A percentile compares a stretch with the other conserved stretches of the same genome.
Conservation (phyloP, 2,888 invertebrate species). For the Koerneria pararmatus region DNA sequence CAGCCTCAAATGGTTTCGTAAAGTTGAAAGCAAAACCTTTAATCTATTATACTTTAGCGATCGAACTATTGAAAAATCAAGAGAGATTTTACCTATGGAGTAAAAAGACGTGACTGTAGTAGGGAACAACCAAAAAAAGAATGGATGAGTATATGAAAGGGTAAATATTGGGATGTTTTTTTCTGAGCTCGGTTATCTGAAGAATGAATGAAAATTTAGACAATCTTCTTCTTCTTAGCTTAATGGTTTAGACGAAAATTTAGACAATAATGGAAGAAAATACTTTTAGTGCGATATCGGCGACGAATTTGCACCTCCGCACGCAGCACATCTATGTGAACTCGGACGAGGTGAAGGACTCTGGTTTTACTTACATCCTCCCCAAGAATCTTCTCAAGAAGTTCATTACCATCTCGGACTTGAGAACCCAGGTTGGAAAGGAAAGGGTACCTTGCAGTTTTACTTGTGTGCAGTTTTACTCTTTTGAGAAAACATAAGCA, state of each 20-base stretch:
- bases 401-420: constrained; percentile 96
- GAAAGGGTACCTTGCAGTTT: no score
- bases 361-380: constrained; percentile 82
- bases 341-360: constrained; percentile 98
- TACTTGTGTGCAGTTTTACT: no score
- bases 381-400: constrained; percentile 95
- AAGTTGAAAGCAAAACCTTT: no score
- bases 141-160: no score
- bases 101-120: background rate
- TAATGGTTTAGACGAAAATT: background rate
- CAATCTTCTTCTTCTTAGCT: background rate
- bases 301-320: constrained; percentile 67
- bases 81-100: background rate
- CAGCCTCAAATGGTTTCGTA: no score
- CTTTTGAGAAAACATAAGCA: no score
- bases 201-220: background rate
- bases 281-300: constrained; percentile 85
- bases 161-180: no score
- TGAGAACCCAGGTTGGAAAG: constrained; percentile 91
- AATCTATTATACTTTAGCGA: no score
- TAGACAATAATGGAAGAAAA: constrained; percentile 77
- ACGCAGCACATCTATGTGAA: constrained; percentile 99
- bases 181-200: no score
- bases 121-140: no score
- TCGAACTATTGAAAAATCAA: background rate